Conservation (phyloP, 2,113 vertebrate genomes). For the Romanogobio albipinnatus region DNA sequence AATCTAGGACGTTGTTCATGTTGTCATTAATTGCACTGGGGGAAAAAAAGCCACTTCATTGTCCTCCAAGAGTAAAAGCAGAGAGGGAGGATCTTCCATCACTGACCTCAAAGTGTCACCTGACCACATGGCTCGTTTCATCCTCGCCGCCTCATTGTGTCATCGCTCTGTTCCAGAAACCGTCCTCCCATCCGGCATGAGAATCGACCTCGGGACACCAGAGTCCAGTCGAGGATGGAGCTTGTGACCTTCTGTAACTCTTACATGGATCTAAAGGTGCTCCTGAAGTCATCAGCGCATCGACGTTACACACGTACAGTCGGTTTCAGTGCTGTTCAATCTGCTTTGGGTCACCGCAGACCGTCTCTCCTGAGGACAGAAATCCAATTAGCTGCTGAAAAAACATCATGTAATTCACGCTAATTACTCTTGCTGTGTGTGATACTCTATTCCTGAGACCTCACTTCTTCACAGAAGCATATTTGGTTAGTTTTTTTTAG, state of each 20-base stretch:
- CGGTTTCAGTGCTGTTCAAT: background rate
- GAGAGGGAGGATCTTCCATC: slow-evolving; percentile 25
- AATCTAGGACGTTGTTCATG: slow-evolving; percentile 63
- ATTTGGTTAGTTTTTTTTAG: too few relatives aligned
- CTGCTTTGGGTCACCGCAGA: background rate
- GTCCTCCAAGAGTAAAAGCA: slow-evolving; percentile 39
- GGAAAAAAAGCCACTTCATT: slow-evolving; percentile 27
- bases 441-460: too few relatives aligned
- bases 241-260: background rate
- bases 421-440: too few relatives aligned
- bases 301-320: background rate
- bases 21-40: slow-evolving; percentile 67
- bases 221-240: background rate
- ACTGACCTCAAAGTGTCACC: slow-evolving; percentile 60
- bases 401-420: too few relatives aligned
- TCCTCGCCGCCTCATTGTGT: slow-evolving; percentile 49
- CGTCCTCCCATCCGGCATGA: background rate
- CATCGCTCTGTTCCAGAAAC: slow-evolving; percentile 19
- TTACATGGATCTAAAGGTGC: background rate
- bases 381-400: background rate
- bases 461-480: too few relatives aligned
- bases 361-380: background rate
- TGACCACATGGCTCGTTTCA: slow-evolving; percentile 37
- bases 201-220: background rate
- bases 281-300: too few relatives aligned